A percentile compares a stretch with the other conserved stretches of the same genome.
Conservation (phyloP, 2,113 vertebrate genomes). For the Thryonomys swinderianus region DNA sequence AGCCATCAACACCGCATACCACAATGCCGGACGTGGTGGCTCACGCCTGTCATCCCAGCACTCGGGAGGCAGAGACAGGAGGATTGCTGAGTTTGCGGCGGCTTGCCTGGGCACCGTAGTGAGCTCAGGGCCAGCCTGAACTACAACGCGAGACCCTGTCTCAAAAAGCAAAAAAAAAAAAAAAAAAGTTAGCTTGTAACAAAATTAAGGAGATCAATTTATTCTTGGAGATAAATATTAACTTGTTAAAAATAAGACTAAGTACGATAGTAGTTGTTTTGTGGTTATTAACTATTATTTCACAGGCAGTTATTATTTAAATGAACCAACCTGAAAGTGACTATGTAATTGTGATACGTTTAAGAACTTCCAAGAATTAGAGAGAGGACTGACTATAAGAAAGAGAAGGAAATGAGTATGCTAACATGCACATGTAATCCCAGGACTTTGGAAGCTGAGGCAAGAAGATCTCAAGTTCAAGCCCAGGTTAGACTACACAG, state of each 20-base stretch:
- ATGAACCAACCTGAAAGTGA: neutral
- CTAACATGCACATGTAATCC: neutral
- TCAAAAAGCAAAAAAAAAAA: neutral
- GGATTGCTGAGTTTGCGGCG: too few relatives aligned
- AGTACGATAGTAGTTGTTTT: neutral
- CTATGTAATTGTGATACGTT: neutral
- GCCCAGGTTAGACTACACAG: neutral
- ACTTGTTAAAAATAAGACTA: neutral
- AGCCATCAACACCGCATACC: too few relatives aligned
- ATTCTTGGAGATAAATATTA: neutral
- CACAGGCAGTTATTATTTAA: neutral
- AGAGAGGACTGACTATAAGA: neutral
- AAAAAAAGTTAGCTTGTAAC: neutral
- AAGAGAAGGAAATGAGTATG: neutral
- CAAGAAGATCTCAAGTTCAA: neutral
- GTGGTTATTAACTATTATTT: neutral
- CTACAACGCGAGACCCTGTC: too few relatives aligned
- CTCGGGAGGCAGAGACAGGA: too few relatives aligned
- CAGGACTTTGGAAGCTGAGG: neutral
- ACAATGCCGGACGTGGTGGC: too few relatives aligned
- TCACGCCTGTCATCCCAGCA: too few relatives aligned
- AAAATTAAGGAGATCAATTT: conserved; percentile 27
- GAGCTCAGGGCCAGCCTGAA: too few relatives aligned
- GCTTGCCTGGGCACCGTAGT: too few relatives aligned
- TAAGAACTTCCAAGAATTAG: neutral